phyloP scores from a whole-genome alignment of 2,888 invertebrate species.

The Arge pagana region DNA sequence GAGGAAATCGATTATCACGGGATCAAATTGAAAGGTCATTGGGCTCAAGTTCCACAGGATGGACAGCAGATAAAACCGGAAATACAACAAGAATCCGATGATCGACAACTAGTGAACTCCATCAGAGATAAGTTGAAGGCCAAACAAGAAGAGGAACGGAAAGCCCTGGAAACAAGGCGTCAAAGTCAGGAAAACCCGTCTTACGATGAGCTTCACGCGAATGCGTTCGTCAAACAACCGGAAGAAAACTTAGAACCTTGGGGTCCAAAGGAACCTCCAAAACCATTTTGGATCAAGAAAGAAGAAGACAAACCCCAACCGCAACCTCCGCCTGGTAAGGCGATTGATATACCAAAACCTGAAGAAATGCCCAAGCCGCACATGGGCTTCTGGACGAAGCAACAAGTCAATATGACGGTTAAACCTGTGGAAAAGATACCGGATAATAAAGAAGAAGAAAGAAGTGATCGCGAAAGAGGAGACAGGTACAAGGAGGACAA shows the following conservation, averaged over 20 bases:
- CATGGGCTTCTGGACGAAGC: slow-evolving; percentile 57
- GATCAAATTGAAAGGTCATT: slow-evolving; percentile 58
- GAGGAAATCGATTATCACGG: slow-evolving; percentile 56
- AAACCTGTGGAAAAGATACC: slow-evolving; percentile 50
- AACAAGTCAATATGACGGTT: slow-evolving; percentile 52
- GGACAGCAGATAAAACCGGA: slow-evolving; percentile 40
- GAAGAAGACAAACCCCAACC: slow-evolving; percentile 38
- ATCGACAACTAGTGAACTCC: slow-evolving; percentile 60
- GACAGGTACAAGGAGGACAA: slow-evolving; percentile 47
- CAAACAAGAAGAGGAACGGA: slow-evolving; percentile 61
- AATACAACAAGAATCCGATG: slow-evolving; percentile 52
- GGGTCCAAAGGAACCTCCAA: slow-evolving; percentile 49
- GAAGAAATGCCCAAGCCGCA: slow-evolving; percentile 56
- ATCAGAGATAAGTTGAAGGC: slow-evolving; percentile 62
- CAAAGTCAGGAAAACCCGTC: slow-evolving; percentile 31
- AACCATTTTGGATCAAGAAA: slow-evolving; percentile 48
- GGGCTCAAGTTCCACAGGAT: slow-evolving; percentile 50
- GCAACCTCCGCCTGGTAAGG: slow-evolving; percentile 29
- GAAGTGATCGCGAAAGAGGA: slow-evolving; percentile 48
- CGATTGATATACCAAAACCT: slow-evolving; percentile 44
- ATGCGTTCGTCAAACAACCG: slow-evolving; percentile 31
- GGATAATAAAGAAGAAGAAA: slow-evolving; percentile 53
- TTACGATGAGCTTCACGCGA: slow-evolving; percentile 34
- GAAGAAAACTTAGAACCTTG: slow-evolving; percentile 46
- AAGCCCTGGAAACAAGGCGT: slow-evolving; percentile 40